Evolutionary conservation across 1,140 invertebrate species (phyloP), one percentile per base, ranked within the genome.

Genomic region (Rhagoletis zephyria): DNA sequence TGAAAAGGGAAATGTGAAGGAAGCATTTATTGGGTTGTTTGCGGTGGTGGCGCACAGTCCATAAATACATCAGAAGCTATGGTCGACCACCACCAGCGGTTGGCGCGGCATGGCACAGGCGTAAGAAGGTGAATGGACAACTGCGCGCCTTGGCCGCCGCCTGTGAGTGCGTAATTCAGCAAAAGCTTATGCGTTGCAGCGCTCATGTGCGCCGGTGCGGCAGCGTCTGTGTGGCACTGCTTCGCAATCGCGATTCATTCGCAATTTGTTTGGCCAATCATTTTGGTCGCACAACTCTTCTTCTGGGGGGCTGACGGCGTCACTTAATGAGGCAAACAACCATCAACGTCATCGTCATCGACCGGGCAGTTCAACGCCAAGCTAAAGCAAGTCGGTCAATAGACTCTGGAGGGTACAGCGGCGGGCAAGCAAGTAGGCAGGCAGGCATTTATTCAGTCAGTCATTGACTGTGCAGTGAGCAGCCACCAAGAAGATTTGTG

Each of bases 251-350:
- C 67, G 14, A 85, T 85, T 85, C 60, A 85, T 85, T 63, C 12
- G 85, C 60, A 85, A 85, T 85, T 85, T 85, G 85, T 60, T 85
- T 81, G 74, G 74, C 48, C 74, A 81, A 81, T 81, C 74, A 81
- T 51, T 81, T 56, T 81, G 74, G 74, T 81, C 74, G 74, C 74
- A 30, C 30, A 81, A 81, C 48, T 81, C 74, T 51, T 81, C 74
- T 81, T 81, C 74, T 81, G 74, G 74, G 74, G 74, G 74, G 74
- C 56, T 81, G 74, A 81, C 74, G 74, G 48, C 74, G 48, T 81
- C 74, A 81, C 48, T 81, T 81, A 81, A 81, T 81, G 74, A 81
- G 74, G 16, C 3, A 51, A 81, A 56, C 30, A 30, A 81, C 1
- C 45, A 81, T 56, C 74, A 81, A 30, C 30, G 30, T 30, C 30